A percentile compares a stretch with the other conserved stretches of the same genome.
Conservation (phyloP, 2,888 invertebrate genomes). For the Vannuccia rotundouncinata region DNA sequence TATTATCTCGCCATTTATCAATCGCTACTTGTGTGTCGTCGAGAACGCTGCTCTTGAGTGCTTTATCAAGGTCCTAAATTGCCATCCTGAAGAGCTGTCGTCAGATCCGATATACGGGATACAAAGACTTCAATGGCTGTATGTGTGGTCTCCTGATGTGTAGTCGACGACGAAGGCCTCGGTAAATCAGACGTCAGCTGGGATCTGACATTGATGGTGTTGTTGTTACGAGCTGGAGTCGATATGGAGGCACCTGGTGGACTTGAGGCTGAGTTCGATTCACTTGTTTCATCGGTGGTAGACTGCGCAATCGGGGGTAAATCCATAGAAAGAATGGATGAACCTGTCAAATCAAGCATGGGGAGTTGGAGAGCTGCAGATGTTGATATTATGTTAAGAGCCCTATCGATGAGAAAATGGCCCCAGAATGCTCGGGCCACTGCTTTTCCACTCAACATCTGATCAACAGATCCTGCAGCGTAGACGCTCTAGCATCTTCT, state of each 20-base stretch:
- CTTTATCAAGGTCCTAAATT: not conserved
- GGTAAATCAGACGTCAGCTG: not conserved
- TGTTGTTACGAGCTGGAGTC: not conserved
- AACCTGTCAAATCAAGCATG: not conserved
- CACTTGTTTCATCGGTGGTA: not conserved
- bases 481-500: slow-evolving; percentile 14
- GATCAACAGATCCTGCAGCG: slow-evolving; percentile 1
- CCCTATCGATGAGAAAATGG: not conserved
- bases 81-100: not conserved
- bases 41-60: not conserved
- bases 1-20: not conserved
- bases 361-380: not conserved
- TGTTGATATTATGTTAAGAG: not conserved
- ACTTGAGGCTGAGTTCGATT: not conserved
- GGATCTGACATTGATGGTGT: not conserved
- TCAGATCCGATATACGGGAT: not conserved
- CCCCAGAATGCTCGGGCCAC: not conserved
- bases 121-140: not conserved
- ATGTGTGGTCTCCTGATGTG: not conserved
- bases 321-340: not conserved
- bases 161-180: not conserved
- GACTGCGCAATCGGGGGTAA: not conserved
- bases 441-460: slow-evolving; percentile 13
- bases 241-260: not conserved
- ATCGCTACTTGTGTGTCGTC: not conserved